These are phyloP conservation scores for Cactoblastis cactorum DNA, from an alignment of 2,888 invertebrate genomes.

Conservation along the genomic window DNA sequence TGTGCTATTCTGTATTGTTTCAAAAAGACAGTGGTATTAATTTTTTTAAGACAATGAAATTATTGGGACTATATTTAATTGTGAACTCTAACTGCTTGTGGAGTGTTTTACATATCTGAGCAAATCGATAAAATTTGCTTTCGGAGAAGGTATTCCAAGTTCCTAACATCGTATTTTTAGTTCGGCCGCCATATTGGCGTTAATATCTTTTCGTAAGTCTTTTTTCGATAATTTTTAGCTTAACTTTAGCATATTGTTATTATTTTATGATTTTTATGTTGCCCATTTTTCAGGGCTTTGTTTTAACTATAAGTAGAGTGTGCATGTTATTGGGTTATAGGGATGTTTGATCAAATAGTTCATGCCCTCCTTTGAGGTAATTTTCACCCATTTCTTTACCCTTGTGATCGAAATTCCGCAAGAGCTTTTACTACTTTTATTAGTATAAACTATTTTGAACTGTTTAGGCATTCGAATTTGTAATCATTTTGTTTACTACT, in stretches of 20 bases:
- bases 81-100: slow-evolving; percentile 60
- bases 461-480: background rate
- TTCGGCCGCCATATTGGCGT: slow-evolving; percentile 86
- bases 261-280: slow-evolving; percentile 61
- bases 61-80: slow-evolving; percentile 51
- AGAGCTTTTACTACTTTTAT: background rate
- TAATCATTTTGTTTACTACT: background rate
- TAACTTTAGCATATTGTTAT: slow-evolving; percentile 54
- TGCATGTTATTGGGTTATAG: slow-evolving; percentile 54
- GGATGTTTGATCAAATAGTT: slow-evolving; percentile 53
- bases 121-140: slow-evolving; percentile 64
- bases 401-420: slow-evolving; percentile 29
- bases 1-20: slow-evolving; percentile 75
- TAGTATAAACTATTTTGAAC: background rate
- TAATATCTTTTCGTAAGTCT: slow-evolving; percentile 79
- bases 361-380: slow-evolving; percentile 65
- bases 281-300: slow-evolving; percentile 72
- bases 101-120: slow-evolving; percentile 62
- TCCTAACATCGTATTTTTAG: slow-evolving; percentile 76
- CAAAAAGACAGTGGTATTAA: slow-evolving; percentile 66
- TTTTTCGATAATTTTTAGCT: slow-evolving; percentile 71
- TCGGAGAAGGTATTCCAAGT: slow-evolving; percentile 63
- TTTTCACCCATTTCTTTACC: slow-evolving; percentile 53
- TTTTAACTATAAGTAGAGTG: slow-evolving; percentile 48
- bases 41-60: slow-evolving; percentile 59